Base-by-base conservation (phyloP, 2,113 vertebrate species). In the Albula goreensis region DNA sequence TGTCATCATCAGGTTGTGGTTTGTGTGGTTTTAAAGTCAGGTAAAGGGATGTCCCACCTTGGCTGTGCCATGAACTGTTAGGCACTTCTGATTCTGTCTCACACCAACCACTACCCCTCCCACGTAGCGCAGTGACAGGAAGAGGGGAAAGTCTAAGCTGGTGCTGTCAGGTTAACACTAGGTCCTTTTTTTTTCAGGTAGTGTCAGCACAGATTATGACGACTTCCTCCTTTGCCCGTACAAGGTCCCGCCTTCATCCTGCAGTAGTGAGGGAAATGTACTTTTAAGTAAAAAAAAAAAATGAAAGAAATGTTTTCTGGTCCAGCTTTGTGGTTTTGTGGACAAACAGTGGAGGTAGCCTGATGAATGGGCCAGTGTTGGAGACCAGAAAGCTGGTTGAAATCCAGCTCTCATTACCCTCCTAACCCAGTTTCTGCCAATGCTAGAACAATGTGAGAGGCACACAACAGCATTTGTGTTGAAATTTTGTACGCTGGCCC, bases 401-500 rank as follows among this genome's bases (percentile, higher is more conserved):
- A 74, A 74, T 74, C 70, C 70, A 74, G 70, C 22, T 60, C 70
- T 78, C 48, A 81, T 81, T 81, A 74, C 17, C 50, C 51, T 86
- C 19, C 82, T 77, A 86, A 78, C 81, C 85, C 74, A 86, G 13
- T 86, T 66, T 83, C 31, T 52, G 70, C n/a, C 70, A 31, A 31
- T 5, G 70, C 70, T 74, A 7, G 70, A 31, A 10, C 60, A 85
- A 13, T 70, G 84, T 50, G n/a, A 74, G n/a, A 74, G 31, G 70
- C 70, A 31, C 19, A 70, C 63, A 70, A n/a, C 17, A n/a, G 19
- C 6, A 70, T n/a, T n/a, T 70, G 19, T 22, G 63, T 70, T 22
- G 8, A 74, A 74, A 74, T 74, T 41, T 77, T 87, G 84, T 85
- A 83, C 9, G 48, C 2, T 84, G 57, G 63, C 19, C 3, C n/a